These are phyloP conservation scores for Sphyrna mokarran DNA, from an alignment of 2,113 vertebrate genomes.

Conservation along the genomic window DNA sequence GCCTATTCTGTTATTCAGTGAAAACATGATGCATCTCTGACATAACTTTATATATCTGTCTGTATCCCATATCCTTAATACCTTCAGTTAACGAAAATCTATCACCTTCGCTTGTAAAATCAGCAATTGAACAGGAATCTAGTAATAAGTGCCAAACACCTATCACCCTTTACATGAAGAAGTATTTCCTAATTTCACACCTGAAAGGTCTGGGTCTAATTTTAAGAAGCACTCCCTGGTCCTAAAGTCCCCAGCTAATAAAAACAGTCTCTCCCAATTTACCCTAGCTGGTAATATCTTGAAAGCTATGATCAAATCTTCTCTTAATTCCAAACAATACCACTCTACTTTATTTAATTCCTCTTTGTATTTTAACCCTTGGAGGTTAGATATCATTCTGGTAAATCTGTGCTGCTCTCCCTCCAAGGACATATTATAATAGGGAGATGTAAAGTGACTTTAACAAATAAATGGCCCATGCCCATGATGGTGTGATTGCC, in stretches of 20 bases:
- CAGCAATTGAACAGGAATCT: not conserved
- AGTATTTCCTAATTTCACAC: too few species aligned
- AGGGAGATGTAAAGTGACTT: not conserved
- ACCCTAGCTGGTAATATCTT: not conserved
- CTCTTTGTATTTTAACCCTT: not conserved
- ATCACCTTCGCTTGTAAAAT: not conserved
- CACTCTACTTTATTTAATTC: not conserved
- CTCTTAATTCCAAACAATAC: not conserved
- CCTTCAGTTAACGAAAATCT: not conserved
- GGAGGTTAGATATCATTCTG: not conserved
- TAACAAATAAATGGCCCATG: not conserved
- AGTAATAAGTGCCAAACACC: too few species aligned
- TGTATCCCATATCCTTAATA: not conserved
- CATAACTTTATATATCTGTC: not conserved
- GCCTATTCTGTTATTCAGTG: not conserved
- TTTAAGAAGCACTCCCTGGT: too few species aligned
- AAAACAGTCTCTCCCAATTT: not conserved
- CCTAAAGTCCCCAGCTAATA: too few species aligned
- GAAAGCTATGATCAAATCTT: not conserved
- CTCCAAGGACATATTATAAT: not conserved
- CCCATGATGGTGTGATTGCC: not conserved
- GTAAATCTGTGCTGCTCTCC: not conserved
- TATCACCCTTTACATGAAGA: too few species aligned
- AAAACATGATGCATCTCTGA: not conserved
- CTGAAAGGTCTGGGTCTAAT: too few species aligned